Conservation (phyloP, 2,888 invertebrate species). For the Choristoneura rosaceana region DNA sequence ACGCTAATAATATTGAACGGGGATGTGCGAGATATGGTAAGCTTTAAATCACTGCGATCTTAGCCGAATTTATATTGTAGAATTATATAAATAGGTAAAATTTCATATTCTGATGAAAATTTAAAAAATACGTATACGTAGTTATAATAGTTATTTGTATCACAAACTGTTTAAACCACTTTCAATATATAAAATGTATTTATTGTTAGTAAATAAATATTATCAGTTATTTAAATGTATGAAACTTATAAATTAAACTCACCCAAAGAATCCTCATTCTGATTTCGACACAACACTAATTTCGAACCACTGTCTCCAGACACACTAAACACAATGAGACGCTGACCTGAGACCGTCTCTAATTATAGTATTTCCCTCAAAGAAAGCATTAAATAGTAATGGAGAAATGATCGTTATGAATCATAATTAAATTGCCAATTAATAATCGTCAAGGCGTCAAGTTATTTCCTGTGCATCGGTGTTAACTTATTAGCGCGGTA, state of each 20-base stretch:
- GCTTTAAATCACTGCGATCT: no score
- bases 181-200: no score
- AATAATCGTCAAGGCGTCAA: constrained; percentile 33
- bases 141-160: not conserved
- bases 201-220: no score
- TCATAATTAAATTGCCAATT: constrained; percentile 35
- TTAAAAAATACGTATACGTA: no score
- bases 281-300: constrained; percentile 28
- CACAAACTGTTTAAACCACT: not conserved
- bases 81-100: no score
- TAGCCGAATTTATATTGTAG: no score
- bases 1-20: no score
- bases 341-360: not conserved
- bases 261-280: constrained; percentile 32
- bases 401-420: constrained; percentile 20
- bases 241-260: constrained; percentile 12
- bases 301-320: constrained; percentile 23
- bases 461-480: constrained; percentile 14
- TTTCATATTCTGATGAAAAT: no score
- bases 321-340: constrained; percentile 28
- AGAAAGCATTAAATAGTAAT: constrained; percentile 30
- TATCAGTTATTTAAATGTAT: no score
- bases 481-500: not conserved
- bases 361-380: constrained; percentile 34
- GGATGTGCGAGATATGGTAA: no score